Evolutionary conservation across 2,113 vertebrate species (phyloP).

Genomic region (Chaetura pelagica): DNA sequence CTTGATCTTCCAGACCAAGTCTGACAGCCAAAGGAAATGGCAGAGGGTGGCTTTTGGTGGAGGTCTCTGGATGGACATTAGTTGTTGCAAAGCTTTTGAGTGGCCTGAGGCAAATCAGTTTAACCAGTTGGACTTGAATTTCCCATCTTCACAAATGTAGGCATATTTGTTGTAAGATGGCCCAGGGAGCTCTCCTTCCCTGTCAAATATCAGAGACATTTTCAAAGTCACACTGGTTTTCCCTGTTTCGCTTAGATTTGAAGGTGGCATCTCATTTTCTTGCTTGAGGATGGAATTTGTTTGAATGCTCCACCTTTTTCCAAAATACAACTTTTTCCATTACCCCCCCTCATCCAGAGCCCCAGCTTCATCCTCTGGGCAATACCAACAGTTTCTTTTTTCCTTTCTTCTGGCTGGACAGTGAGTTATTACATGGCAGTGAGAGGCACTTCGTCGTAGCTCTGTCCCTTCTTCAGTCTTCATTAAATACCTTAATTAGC

Average conservation of each 20-base stretch:
- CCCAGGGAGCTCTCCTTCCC: not conserved
- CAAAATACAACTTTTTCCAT: rapidly evolving
- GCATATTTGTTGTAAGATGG: not conserved
- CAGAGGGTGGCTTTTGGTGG: not conserved
- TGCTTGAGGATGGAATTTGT: not conserved
- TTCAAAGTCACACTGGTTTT: not conserved
- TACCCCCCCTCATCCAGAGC: not conserved
- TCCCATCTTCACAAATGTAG: not conserved
- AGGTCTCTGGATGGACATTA: not conserved
- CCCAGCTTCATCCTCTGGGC: not conserved
- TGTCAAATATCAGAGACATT: not conserved
- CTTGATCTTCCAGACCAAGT: not conserved
- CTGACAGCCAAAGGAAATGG: not conserved
- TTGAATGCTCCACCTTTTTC: not conserved
- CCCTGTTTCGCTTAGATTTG: not conserved
- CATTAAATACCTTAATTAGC: not conserved
- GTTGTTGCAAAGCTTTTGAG: not conserved
- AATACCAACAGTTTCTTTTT: not conserved
- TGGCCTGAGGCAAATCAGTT: not conserved
- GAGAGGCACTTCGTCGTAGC: not conserved
- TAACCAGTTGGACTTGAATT: not conserved
- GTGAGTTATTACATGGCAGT: not conserved
- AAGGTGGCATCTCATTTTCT: not conserved
- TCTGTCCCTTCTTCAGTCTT: not conserved
- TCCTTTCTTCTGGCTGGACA: not conserved